Evolutionary conservation across 2,888 invertebrate genomes (phyloP).

Genomic region (Dryobota labecula): DNA sequence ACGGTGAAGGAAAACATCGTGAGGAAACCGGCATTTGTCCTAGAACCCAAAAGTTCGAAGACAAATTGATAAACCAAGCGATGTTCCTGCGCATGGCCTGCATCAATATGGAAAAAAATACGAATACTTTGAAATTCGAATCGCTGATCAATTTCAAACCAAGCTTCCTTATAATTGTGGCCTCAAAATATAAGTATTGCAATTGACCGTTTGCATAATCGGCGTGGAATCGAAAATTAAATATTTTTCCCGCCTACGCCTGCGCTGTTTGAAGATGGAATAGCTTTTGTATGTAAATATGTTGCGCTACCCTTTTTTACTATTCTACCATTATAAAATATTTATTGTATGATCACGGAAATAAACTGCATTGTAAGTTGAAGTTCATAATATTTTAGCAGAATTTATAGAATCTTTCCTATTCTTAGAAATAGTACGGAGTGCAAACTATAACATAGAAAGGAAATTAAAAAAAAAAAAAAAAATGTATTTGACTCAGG

Average conservation of each 20-base stretch:
- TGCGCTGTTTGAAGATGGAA: neutral
- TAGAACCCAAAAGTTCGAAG: no score
- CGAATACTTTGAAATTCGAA: neutral
- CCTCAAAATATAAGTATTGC: neutral
- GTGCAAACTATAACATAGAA: neutral
- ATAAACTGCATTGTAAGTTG: neutral
- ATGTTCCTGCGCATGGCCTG: neutral
- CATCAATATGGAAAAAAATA: neutral
- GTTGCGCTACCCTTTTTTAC: neutral
- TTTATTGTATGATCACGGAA: neutral
- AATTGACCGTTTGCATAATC: slow-evolving; percentile 28
- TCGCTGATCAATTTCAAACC: slow-evolving; percentile 8
- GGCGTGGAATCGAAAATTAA: slow-evolving; percentile 21
- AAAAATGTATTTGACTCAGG: neutral
- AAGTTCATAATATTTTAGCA: neutral
- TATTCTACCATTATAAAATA: neutral
- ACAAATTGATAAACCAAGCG: neutral
- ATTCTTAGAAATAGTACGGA: neutral
- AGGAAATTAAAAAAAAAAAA: no score
- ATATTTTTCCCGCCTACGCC: neutral
- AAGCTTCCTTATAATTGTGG: slow-evolving; percentile 21
- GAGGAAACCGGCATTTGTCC: no score
- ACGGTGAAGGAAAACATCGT: no score
- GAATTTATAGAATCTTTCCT: neutral
- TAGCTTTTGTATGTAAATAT: slow-evolving; percentile 10